These are phyloP conservation scores for Leptinotarsa rubiginosa DNA, from an alignment of 2,888 invertebrate species.

Conservation along the genomic window DNA sequence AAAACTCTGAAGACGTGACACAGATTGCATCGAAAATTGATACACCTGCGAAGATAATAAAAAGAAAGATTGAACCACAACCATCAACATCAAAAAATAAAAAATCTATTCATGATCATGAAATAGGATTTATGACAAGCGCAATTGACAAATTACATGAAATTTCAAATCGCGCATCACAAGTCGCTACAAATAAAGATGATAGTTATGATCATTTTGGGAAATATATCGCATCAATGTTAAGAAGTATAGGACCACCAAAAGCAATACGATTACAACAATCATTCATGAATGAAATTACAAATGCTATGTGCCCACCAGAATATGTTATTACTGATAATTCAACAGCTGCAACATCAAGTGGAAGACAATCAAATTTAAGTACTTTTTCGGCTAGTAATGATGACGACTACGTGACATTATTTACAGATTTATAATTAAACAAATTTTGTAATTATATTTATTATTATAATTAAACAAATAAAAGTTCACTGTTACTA, in stretches of 20 bases:
- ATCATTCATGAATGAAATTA: neutral
- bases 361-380: slow-evolving; percentile 22
- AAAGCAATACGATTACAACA: neutral
- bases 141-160: slow-evolving; percentile 20
- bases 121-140: slow-evolving; percentile 1
- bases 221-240: neutral
- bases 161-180: slow-evolving; percentile 13
- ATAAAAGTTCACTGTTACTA: slow-evolving; percentile 18
- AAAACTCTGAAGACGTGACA: slow-evolving; percentile 12
- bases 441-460: neutral
- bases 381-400: slow-evolving; percentile 21
- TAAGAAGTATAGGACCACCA: neutral
- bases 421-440: slow-evolving; percentile 18
- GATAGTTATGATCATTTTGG: slow-evolving; percentile 6
- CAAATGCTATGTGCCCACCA: slow-evolving; percentile 6
- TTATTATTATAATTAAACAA: slow-evolving; percentile 15
- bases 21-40: slow-evolving; percentile 21
- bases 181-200: slow-evolving; percentile 1
- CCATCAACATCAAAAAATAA: slow-evolving; percentile 13
- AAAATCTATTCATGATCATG: slow-evolving; percentile 12
- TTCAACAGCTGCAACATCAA: slow-evolving; percentile 20
- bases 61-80: slow-evolving; percentile 1
- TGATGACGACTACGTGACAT: slow-evolving; percentile 18
- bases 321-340: neutral
- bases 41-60: slow-evolving; percentile 22